Conservation (phyloP, 2,888 invertebrate genomes). For the Lepidochrysops patricia region DNA sequence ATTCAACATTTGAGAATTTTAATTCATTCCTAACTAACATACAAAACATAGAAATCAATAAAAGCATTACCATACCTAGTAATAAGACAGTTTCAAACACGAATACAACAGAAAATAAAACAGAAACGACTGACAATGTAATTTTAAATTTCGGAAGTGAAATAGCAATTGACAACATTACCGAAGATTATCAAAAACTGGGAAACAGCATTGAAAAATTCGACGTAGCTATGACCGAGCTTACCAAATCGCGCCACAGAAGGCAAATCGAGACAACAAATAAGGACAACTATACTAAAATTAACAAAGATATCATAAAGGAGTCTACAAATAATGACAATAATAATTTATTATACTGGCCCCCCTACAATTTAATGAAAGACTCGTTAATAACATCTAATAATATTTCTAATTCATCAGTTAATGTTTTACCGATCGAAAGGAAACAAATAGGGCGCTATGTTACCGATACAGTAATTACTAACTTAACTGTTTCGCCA, state of each 20-base stretch:
- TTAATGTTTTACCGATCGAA: conserved; percentile 13
- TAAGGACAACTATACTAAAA: neutral
- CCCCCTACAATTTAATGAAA: conserved; percentile 31
- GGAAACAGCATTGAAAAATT: conserved; percentile 49
- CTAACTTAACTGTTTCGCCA: conserved; percentile 43
- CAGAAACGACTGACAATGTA: conserved; percentile 35
- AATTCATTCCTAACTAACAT: conserved; percentile 19
- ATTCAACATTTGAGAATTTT: conserved; percentile 9
- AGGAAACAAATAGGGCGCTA: conserved; percentile 49
- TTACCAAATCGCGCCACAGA: conserved; percentile 31
- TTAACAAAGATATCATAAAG: conserved; percentile 36
- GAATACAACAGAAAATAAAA: conserved; percentile 31
- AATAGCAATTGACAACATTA: conserved; percentile 27
- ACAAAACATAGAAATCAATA: conserved; percentile 19
- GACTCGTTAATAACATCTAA: conserved; percentile 27
- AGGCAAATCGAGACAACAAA: conserved; percentile 29
- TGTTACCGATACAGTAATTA: conserved; percentile 40
- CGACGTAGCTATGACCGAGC: conserved; percentile 32
- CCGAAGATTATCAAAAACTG: conserved; percentile 31
- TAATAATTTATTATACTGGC: conserved; percentile 53
- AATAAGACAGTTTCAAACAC: conserved; percentile 29
- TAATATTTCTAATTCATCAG: conserved; percentile 43
- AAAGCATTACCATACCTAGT: conserved; percentile 22
- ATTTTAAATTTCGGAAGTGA: conserved; percentile 43
- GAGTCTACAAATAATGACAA: conserved; percentile 36